Base-by-base conservation (phyloP, 2,797 vertebrate genomes). In the Pelodytes ibericus region DNA sequence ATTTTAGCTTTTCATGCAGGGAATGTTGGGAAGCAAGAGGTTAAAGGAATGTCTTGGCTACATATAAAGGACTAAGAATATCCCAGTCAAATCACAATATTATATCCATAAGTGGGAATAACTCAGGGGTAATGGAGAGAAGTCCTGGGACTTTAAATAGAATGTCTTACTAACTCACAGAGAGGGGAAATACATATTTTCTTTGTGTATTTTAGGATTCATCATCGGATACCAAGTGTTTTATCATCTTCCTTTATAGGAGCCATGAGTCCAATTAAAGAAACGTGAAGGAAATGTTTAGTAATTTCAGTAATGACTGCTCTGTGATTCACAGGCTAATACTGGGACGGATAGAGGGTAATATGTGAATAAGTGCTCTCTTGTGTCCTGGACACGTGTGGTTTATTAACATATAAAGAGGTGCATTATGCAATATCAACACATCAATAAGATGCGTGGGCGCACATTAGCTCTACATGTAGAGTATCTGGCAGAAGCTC, bases 171-270 rank as follows among this genome's bases (percentile, higher is more conserved):
- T 93, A 89, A 91, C 90, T 89, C 87, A 89, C 89, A 87, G 83
- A 88, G 91, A 90, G 89, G 89, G 89, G 89, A 91, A 93, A 92
- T 90, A 91, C 89, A 91, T 92, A 88, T 92, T 92, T 92, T 91
- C 88, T 88, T 91, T 91, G 88, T 82, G 72, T 86, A 85, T 91
- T 91, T 57, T 0, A 0, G 83, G 87, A 90, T 88, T 82, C 86
- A 84, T 86, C 85, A 75, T 20, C 68, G 84, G 85, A 91, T 88
- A 81, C 90, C 88, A 87, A 33, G 86, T 57, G 74, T 86, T 87
- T 88, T 81, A 81, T 86, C 88, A 81, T 85, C 80, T 25, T 10
- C 60, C 11, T 73, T 80, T 29, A 0, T 41, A 53, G 57, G 61
- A 61, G 36, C 25, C 71, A 36, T 58, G 39, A 72, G 51, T 49